Evolutionary conservation across 1,140 invertebrate genomes (phyloP).

Genomic region (Caenorhabditis tropicalis): DNA sequence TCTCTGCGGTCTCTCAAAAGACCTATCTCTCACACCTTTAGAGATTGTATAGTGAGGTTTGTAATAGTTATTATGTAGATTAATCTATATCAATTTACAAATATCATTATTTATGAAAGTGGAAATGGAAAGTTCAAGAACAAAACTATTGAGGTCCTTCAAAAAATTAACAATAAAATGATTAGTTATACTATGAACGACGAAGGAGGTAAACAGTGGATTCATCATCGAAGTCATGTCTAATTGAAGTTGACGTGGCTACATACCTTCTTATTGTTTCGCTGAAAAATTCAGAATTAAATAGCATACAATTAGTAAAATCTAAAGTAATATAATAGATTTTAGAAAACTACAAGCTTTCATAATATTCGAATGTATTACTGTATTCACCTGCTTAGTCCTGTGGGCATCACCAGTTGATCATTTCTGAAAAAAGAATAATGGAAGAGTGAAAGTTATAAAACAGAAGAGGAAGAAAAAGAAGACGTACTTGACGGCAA

Average conservation of each 20-base stretch:
- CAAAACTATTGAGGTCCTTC: no score
- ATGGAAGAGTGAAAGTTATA: background rate
- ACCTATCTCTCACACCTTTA: background rate
- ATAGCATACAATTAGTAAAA: no score
- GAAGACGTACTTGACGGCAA: constrained; percentile 38
- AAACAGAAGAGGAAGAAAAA: no score
- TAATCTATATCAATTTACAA: no score
- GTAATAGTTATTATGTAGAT: no score
- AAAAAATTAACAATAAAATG: background rate
- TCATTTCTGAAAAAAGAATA: background rate
- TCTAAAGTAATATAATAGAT: no score
- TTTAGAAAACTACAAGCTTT: no score
- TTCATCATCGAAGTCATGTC: background rate
- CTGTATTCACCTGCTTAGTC: background rate
- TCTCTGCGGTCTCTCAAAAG: background rate
- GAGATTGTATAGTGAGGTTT: no score
- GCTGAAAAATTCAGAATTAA: background rate
- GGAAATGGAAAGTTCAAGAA: no score
- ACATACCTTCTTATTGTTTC: constrained; percentile 2
- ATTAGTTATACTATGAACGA: background rate
- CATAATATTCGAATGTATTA: background rate
- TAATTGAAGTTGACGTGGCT: background rate
- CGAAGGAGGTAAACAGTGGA: background rate
- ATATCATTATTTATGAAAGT: no score
- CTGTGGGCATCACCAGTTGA: constrained; percentile 14